Base-by-base conservation (phyloP, 37 sponge, comb jelly and placozoan genomes). In the Aplysina aerophoba region DNA sequence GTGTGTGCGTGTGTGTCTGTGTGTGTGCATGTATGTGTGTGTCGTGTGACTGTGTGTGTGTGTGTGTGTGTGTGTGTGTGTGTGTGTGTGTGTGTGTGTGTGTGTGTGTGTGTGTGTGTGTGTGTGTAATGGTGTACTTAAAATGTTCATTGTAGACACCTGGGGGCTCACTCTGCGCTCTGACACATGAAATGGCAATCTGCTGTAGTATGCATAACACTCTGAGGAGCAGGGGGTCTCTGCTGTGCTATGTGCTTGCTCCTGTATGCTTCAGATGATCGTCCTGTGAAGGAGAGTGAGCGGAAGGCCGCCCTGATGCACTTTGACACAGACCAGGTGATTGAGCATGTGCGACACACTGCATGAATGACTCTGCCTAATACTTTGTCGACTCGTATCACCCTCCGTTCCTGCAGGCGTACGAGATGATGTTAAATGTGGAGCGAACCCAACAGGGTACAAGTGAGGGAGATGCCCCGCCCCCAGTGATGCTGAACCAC, bases 221-320 rank as follows among this genome's bases (percentile, higher is more conserved):
- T n/a, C n/a, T n/a, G n/a, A n/a, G n/a, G n/a, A n/a, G n/a, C n/a
- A n/a, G n/a, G n/a, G n/a, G n/a, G n/a, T n/a, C n/a, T n/a, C n/a
- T n/a, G n/a, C n/a, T 44, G 50, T 44, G 50, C 50, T 11, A 44
- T 11, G 50, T 44, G 50, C 3, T 8, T 11, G 6, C 50, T 74
- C 27, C 27, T 74, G 50, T 80, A 4, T 83, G 17, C 8, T 58
- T 0, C 53, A 95, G 97, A 97, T 87, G 97, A 97, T 60, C 81
- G 95, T 53, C 67, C 73, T 53, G 97, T 97, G 58, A 81, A 86
- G 34, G 97, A 94, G 39, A 85, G 74, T 82, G 97, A 97, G 86
- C 81, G 95, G 39, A 94, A 83, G 78, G 97, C 97, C 28, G 97
- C 97, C 6, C 72, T 97, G 5, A 82, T 90, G 85, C 95, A 94